These are phyloP conservation scores for Prolemur simus DNA, from an alignment of 2,113 vertebrate genomes.

Conservation along the genomic window DNA sequence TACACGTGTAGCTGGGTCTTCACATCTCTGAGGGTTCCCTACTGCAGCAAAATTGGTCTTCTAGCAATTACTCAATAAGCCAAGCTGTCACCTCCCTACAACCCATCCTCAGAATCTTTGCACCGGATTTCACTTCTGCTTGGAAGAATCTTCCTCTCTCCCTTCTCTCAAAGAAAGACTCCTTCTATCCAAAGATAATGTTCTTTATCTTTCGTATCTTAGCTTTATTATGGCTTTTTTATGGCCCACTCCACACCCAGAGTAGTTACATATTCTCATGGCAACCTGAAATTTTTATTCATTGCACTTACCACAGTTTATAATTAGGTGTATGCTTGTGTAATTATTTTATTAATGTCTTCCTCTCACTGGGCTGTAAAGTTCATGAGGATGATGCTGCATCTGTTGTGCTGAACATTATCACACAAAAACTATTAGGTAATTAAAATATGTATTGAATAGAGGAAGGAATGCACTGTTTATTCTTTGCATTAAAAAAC, in stretches of 20 bases:
- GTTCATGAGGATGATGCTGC: not conserved
- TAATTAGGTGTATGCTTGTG: not conserved
- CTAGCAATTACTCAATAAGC: not conserved
- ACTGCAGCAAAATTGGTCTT: not conserved
- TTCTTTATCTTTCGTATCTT: not conserved
- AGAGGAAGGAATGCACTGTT: not conserved
- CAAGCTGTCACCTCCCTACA: not conserved
- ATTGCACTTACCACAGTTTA: not conserved
- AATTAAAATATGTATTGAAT: not conserved
- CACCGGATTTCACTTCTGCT: not conserved
- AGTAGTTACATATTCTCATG: not conserved
- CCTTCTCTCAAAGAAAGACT: not conserved
- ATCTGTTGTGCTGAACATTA: not conserved
- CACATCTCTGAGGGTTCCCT: not conserved
- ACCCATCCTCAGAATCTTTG: not conserved
- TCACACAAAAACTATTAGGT: not conserved
- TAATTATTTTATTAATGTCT: constrained; percentile 37
- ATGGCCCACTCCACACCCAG: not conserved
- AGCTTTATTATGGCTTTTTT: not conserved
- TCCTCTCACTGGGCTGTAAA: not conserved
- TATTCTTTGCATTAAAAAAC: not conserved
- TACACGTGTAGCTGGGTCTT: not conserved
- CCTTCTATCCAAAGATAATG: not conserved
- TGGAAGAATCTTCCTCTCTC: not conserved
- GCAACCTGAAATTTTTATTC: not conserved